These are phyloP conservation scores for Aphis gossypii DNA, from an alignment of 1,140 invertebrate species.

Conservation along the genomic window DNA sequence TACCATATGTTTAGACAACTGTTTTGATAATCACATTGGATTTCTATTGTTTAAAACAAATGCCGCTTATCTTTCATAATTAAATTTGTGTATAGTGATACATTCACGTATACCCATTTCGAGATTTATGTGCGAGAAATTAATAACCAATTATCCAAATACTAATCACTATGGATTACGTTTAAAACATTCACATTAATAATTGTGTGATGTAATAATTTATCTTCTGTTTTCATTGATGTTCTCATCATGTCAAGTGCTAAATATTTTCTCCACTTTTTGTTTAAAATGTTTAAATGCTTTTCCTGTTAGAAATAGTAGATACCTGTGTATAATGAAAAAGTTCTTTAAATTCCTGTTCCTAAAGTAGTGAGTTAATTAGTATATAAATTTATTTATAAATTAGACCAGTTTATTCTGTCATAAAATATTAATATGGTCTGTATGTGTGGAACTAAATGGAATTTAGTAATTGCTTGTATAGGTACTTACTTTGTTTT, in stretches of 20 bases:
- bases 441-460: not conserved
- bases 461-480: too few species aligned
- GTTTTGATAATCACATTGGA: not conserved
- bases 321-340: not conserved
- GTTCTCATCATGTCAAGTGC: not conserved
- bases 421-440: not conserved
- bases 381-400: not conserved
- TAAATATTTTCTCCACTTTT: not conserved
- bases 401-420: not conserved
- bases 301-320: not conserved
- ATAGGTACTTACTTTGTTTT: too few species aligned
- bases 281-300: not conserved
- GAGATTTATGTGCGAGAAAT: not conserved
- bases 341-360: not conserved
- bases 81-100: not conserved
- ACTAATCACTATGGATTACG: slow-evolving; percentile 7
- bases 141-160: not conserved
- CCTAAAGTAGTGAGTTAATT: not conserved
- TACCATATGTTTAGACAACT: slow-evolving; percentile 25
- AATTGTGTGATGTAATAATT: not conserved
- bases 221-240: not conserved
- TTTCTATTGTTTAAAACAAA: not conserved
- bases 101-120: not conserved
- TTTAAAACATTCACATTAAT: not conserved
- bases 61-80: not conserved